Percentiles rank a stretch among this genome's conserved stretches.
Evolutionary conservation across 2,888 invertebrate genomes (phyloP).

Genomic region (Phyto melanocephala): DNA sequence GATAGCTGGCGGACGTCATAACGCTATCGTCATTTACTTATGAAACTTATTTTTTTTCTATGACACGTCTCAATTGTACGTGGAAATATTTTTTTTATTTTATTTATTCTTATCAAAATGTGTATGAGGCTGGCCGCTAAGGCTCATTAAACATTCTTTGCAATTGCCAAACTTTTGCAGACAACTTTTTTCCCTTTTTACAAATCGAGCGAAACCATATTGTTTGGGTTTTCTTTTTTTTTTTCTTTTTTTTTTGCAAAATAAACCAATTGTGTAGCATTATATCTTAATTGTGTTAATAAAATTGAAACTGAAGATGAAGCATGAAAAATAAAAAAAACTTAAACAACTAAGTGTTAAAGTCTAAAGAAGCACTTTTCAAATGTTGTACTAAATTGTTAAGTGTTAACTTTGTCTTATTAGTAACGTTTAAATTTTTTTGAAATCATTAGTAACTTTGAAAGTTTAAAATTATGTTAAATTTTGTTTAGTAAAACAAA

Average conservation of each 20-base stretch:
- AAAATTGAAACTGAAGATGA: not conserved
- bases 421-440: not conserved
- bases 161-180: not conserved
- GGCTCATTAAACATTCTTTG: not conserved
- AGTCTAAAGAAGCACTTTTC: not conserved
- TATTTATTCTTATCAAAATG: too few species aligned
- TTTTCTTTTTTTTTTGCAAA: not conserved
- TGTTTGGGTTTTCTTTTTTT: not conserved
- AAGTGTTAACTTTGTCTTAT: not conserved
- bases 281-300: not conserved
- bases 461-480: not conserved
- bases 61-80: not conserved
- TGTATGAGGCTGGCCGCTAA: not conserved
- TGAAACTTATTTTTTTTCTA: not conserved
- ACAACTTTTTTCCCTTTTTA: too few species aligned
- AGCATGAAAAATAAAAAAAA: not conserved
- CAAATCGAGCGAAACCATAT: not conserved
- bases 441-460: not conserved
- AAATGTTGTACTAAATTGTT: not conserved
- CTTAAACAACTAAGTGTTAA: too few species aligned
- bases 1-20: not conserved
- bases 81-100: not conserved
- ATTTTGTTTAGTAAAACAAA: not conserved
- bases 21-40: not conserved
- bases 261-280: not conserved